These are phyloP conservation scores for Sebastes aleutianus DNA, from an alignment of 2,797 vertebrate genomes.

Conservation along the genomic window DNA sequence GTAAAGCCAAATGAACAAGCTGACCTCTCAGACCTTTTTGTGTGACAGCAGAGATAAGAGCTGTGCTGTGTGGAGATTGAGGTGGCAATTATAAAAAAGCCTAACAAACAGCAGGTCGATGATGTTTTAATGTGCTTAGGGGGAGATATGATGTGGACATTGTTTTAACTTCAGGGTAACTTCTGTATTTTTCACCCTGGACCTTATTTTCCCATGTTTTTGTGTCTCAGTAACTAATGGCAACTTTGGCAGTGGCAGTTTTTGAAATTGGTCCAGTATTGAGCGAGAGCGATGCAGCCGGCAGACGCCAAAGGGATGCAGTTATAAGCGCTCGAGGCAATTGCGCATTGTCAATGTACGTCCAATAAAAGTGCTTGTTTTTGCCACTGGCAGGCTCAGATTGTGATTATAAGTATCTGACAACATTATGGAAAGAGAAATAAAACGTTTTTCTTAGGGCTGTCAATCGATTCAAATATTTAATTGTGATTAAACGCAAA, in stretches of 20 bases:
- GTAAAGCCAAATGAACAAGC: conserved; percentile 20
- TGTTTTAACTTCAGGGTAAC: not conserved
- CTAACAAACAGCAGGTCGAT: conserved; percentile 36
- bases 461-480: too few relatives aligned
- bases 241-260: not conserved
- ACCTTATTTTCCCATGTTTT: not conserved
- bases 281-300: not conserved
- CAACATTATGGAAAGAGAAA: too few relatives aligned
- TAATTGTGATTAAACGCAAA: too few relatives aligned
- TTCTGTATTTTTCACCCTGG: not conserved
- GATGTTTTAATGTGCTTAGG: conserved; percentile 44
- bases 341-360: too few relatives aligned
- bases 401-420: too few relatives aligned
- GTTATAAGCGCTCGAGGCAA: not conserved
- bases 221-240: not conserved
- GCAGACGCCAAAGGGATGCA: not conserved
- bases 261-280: not conserved
- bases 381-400: too few relatives aligned
- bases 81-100: conserved; percentile 36
- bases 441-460: too few relatives aligned
- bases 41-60: conserved; percentile 37
- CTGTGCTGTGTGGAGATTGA: conserved; percentile 22
- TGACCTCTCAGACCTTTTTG: conserved; percentile 36
- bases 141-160: conserved; percentile 16
- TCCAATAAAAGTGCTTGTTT: too few relatives aligned